Evolutionary conservation across 2,888 invertebrate species (phyloP).

Genomic region (Stratiomys singularior): DNA sequence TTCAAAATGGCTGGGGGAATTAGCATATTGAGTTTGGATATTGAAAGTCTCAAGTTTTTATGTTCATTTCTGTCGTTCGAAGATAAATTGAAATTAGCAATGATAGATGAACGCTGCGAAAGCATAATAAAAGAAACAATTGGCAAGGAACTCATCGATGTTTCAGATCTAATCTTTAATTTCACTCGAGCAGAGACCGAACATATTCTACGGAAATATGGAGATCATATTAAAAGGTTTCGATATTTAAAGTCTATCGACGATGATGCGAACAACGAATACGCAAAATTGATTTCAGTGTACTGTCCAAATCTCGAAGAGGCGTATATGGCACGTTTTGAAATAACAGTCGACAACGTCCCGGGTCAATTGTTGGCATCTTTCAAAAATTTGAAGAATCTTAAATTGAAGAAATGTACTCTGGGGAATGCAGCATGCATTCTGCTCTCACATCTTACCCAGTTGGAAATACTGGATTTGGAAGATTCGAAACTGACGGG

Average conservation of each 20-base stretch:
- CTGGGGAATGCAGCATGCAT: not conserved
- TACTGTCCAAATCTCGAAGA: conserved; percentile 18
- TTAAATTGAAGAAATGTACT: not conserved
- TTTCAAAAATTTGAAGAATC: not conserved
- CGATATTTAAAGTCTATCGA: not conserved
- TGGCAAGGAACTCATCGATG: not conserved
- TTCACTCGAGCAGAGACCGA: not conserved
- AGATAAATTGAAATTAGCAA: conserved; percentile 16
- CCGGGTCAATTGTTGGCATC: not conserved
- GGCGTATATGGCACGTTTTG: not conserved
- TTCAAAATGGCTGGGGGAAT: not conserved
- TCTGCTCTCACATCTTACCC: not conserved
- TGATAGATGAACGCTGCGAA: not conserved
- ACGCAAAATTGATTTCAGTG: not conserved
- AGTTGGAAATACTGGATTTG: not conserved
- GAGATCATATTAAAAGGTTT: not conserved
- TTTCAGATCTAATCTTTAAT: not conserved
- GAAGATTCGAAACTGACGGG: conserved; percentile 7
- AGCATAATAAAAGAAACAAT: not conserved
- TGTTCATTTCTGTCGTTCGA: not conserved
- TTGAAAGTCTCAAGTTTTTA: not conserved
- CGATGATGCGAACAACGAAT: not conserved
- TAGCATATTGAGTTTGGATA: not conserved
- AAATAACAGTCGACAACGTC: not conserved
- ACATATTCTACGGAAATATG: not conserved